Evolutionary conservation across 2,113 vertebrate genomes (phyloP), one percentile per base, ranked within the genome.

Genomic region (Zosterops hypoxanthus): DNA sequence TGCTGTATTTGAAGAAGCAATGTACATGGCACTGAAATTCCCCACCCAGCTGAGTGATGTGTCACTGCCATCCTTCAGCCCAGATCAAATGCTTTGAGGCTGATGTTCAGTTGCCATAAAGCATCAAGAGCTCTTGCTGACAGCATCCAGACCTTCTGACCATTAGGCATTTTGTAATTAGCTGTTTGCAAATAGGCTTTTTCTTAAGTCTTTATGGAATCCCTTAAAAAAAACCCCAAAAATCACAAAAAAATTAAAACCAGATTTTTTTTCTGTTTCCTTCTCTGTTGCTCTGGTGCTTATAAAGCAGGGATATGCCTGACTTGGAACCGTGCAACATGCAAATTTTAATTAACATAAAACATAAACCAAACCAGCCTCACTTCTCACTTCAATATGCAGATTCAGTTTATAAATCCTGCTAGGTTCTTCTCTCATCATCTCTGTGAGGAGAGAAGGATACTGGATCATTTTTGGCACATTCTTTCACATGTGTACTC

Each of bases 311-410:
- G 21, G 93, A 79, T 56, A 31, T 20, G 8, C 79, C 53, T 89
- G 39, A 50, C 46, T 86, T 92, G 81, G 76, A 91, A 77, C 47
- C 90, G 42, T 72, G 55, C 47, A 64, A 68, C 41, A 22, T 69
- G 88, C 36, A 80, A 23, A 81, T 95, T 91, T 77, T 79, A 92
- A 84, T 94, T 93, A 91, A 56, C 57, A 44, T 87, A 79, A 91
- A 94, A 14, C 26, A 42, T 75, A 64, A 92, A 82, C 2, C 28
- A 82, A 72, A 59, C 15, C 52, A 85, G 60, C 47, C 60, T 79
- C 41, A 72, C 55, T 88, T 60, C 44, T 86, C 39, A 33, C 47
- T 85, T 91, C 34, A 39, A 3, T 53, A 10, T 63, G 34, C 34
- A 87, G 55, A 79, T 92, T 86, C 29, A 46, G 12, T 46, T 90